Conservation (phyloP, 2,888 invertebrate species). For the Endomychus coccineus region DNA sequence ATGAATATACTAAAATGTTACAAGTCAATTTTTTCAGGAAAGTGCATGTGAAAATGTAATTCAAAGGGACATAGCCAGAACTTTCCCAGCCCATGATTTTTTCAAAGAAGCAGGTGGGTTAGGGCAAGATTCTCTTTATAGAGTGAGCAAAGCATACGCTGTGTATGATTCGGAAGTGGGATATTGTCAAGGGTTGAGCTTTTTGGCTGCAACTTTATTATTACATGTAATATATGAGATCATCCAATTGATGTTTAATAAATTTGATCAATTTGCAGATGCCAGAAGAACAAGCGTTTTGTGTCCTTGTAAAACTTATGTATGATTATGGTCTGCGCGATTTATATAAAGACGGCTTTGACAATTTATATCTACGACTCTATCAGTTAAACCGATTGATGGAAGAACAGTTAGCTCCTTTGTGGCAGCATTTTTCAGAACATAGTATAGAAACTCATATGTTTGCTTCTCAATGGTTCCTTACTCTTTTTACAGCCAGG, state of each 20-base stretch:
- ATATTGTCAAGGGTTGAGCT: conserved; percentile 98
- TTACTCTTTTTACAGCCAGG: conserved; percentile 97
- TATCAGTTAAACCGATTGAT: conserved; percentile 92
- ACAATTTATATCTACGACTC: conserved; percentile 87
- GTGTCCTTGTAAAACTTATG: conserved; percentile 93
- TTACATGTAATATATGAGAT: conserved; percentile 82
- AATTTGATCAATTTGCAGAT: conserved; percentile 56
- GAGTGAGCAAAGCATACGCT: conserved; percentile 95
- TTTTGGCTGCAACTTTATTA: conserved; percentile 90
- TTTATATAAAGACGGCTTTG: conserved; percentile 94
- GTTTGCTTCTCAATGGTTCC: conserved; percentile 99
- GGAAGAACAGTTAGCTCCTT: conserved; percentile 79
- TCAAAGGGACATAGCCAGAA: conserved; percentile 92
- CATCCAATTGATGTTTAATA: conserved; percentile 9
- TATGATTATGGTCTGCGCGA: conserved; percentile 91
- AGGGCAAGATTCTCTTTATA: conserved; percentile 93
- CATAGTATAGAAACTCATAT: conserved; percentile 91
- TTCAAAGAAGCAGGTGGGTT: conserved; percentile 92
- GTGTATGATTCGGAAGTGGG: conserved; percentile 96
- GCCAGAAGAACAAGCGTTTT: conserved; percentile 99
- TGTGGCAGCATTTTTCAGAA: conserved; percentile 75
- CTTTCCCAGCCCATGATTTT: conserved; percentile 97
- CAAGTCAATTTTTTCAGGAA: conserved; percentile 73
- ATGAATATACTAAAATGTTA: too few species aligned
- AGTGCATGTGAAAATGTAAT: conserved; percentile 93